Percentiles rank a stretch among this genome's conserved stretches.
These are phyloP conservation scores for Drosophila miranda DNA, from an alignment of 1,140 invertebrate species.

Conservation along the genomic window DNA sequence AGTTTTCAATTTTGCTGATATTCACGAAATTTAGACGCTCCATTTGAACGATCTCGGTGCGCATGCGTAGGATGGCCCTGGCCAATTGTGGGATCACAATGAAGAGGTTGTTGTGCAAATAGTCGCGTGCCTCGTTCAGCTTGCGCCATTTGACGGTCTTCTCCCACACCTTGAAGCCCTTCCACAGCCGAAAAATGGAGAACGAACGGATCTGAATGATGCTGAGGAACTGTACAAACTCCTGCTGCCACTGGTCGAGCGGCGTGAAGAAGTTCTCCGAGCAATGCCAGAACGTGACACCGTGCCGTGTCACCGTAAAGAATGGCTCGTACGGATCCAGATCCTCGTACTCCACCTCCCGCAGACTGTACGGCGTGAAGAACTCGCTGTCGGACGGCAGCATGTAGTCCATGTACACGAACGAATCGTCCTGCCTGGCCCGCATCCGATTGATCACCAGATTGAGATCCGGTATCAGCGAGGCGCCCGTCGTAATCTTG, in stretches of 20 bases:
- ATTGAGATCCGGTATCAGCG: constrained; percentile 72
- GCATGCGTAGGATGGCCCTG: constrained; percentile 87
- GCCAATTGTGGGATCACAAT: constrained; percentile 88
- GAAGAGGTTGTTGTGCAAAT: constrained; percentile 87
- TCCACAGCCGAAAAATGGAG: constrained; percentile 89
- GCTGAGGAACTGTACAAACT: constrained; percentile 87
- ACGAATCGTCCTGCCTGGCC: constrained; percentile 83
- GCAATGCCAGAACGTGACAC: constrained; percentile 87
- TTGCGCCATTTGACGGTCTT: constrained; percentile 89
- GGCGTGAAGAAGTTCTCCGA: constrained; percentile 87
- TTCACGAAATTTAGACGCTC: constrained; percentile 85
- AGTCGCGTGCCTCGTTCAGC: constrained; percentile 84
- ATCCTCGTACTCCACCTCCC: constrained; percentile 85
- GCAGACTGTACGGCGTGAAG: constrained; percentile 87
- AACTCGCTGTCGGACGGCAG: constrained; percentile 86
- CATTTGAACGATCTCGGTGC: constrained; percentile 88
- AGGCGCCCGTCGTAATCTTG: constrained; percentile 70
- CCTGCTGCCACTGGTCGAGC: constrained; percentile 87
- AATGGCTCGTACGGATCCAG: constrained; percentile 85
- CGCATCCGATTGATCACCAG: constrained; percentile 53
- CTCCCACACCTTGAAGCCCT: constrained; percentile 91
- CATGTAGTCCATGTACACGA: constrained; percentile 88
- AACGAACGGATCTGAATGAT: constrained; percentile 89
- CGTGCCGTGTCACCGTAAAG: constrained; percentile 87
- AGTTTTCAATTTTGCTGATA: constrained; percentile 83